Evolutionary conservation across 2,888 invertebrate species (phyloP).

Genomic region (Andrena hattorfiana): DNA sequence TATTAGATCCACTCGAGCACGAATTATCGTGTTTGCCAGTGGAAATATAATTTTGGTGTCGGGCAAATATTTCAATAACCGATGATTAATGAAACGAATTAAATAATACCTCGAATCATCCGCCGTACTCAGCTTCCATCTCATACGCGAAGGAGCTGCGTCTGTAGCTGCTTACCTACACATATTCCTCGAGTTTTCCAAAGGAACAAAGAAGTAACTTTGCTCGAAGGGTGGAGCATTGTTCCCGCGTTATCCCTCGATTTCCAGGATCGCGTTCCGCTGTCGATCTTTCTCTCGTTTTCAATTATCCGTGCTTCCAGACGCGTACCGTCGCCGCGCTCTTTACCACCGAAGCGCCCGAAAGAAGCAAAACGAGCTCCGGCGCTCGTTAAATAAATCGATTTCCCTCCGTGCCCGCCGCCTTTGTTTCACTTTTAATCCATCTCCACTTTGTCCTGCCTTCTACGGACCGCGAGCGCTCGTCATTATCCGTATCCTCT

Average conservation of each 20-base stretch:
- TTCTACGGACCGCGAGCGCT: conserved; percentile 33
- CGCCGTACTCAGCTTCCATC: not conserved
- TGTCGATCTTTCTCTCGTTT: conserved; percentile 32
- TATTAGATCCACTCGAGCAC: conserved; percentile 22
- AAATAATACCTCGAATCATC: not conserved
- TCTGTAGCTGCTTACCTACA: too few species aligned
- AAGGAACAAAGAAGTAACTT: conserved; percentile 1
- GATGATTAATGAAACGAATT: not conserved
- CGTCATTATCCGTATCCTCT: conserved; percentile 71
- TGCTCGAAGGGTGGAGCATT: not conserved
- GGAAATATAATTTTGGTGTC: not conserved
- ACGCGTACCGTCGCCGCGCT: conserved; percentile 5
- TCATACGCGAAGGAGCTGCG: not conserved
- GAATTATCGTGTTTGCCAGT: not conserved
- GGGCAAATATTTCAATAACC: not conserved
- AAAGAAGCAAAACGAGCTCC: conserved; percentile 9
- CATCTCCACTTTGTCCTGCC: conserved; percentile 40
- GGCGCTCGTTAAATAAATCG: conserved; percentile 54
- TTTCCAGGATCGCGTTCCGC: not conserved
- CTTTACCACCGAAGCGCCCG: not conserved
- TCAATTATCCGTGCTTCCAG: conserved; percentile 21
- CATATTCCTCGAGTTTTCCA: not conserved
- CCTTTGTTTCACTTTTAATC: conserved; percentile 26
- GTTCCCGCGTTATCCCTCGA: conserved; percentile 7
- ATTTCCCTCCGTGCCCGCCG: conserved; percentile 44